Evolutionary conservation across 2,888 invertebrate species (phyloP).

Genomic region (Platypus cylindrus): DNA sequence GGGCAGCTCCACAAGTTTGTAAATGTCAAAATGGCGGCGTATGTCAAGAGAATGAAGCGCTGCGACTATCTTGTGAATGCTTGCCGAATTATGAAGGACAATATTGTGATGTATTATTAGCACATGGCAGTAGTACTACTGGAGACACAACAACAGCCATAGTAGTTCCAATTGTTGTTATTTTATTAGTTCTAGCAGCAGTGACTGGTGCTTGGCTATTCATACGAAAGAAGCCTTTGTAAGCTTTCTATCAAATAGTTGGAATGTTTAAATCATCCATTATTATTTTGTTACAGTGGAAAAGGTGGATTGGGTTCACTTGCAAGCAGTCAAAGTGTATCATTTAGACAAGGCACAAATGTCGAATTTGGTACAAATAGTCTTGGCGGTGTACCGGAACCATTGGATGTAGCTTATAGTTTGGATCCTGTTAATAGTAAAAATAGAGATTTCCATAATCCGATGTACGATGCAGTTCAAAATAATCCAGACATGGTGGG

Average conservation of each 20-base stretch:
- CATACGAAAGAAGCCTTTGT: conserved; percentile 74
- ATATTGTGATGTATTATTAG: conserved; percentile 56
- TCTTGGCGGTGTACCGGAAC: conserved; percentile 42
- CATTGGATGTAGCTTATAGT: conserved; percentile 66
- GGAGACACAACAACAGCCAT: conserved; percentile 56
- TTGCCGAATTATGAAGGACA: conserved; percentile 57
- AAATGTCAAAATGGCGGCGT: conserved; percentile 78
- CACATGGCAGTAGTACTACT: conserved; percentile 41
- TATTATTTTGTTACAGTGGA: conserved; percentile 43
- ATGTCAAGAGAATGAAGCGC: conserved; percentile 48
- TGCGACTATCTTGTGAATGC: conserved; percentile 62
- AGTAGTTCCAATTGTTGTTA: conserved; percentile 69
- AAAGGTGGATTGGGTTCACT: conserved; percentile 70
- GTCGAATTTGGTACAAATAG: conserved; percentile 67
- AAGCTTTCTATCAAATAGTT: conserved; percentile 33
- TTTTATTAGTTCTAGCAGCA: conserved; percentile 56
- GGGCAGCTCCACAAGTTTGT: conserved; percentile 65
- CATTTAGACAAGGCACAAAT: conserved; percentile 86
- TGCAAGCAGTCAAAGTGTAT: conserved; percentile 80
- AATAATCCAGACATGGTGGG: conserved; percentile 45
- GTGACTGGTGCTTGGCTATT: conserved; percentile 72
- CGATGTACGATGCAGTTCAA: conserved; percentile 90
- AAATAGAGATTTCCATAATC: conserved; percentile 90
- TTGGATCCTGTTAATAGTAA: conserved; percentile 65
- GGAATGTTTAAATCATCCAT: conserved; percentile 2